Evolutionary conservation across 1,140 invertebrate genomes (phyloP).

Genomic region (Drosophila pruinosa): DNA sequence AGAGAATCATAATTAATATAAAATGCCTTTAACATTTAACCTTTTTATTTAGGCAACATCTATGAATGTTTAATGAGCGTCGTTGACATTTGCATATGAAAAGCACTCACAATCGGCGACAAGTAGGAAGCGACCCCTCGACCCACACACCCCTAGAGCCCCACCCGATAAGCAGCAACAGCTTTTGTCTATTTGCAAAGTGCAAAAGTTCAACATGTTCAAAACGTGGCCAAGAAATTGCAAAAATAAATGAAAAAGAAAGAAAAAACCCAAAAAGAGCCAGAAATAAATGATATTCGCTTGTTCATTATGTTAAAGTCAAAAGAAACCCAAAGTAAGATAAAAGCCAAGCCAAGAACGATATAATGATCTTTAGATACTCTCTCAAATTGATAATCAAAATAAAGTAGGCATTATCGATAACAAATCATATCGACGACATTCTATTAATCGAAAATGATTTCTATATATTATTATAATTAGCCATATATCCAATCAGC

Average conservation of each 20-base stretch:
- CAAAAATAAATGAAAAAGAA: conserved; percentile 33
- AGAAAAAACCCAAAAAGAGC: conserved; percentile 26
- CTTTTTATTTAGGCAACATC: conserved; percentile 10
- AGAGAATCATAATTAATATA: conserved; percentile 16
- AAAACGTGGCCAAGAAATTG: conserved; percentile 55
- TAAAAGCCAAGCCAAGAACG: not conserved
- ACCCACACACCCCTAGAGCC: not conserved
- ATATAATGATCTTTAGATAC: not conserved
- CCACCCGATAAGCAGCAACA: conserved; percentile 44
- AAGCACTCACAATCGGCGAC: conserved; percentile 1
- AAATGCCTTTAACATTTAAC: conserved; percentile 33
- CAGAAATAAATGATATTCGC: conserved; percentile 67
- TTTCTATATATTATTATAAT: too few relatives aligned
- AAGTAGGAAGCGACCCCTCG: not conserved
- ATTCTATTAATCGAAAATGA: too few relatives aligned
- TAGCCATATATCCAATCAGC: too few relatives aligned
- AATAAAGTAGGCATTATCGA: too few relatives aligned
- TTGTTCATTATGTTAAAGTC: conserved; percentile 51
- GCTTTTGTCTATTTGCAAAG: conserved; percentile 60
- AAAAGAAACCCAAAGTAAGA: not conserved
- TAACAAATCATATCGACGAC: too few relatives aligned
- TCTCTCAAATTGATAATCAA: too few relatives aligned
- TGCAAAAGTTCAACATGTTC: conserved; percentile 69
- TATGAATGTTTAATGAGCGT: conserved; percentile 29
- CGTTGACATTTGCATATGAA: conserved; percentile 56